Evolutionary conservation across 2,888 invertebrate species (phyloP).

Genomic region (Apamea epomidion): DNA sequence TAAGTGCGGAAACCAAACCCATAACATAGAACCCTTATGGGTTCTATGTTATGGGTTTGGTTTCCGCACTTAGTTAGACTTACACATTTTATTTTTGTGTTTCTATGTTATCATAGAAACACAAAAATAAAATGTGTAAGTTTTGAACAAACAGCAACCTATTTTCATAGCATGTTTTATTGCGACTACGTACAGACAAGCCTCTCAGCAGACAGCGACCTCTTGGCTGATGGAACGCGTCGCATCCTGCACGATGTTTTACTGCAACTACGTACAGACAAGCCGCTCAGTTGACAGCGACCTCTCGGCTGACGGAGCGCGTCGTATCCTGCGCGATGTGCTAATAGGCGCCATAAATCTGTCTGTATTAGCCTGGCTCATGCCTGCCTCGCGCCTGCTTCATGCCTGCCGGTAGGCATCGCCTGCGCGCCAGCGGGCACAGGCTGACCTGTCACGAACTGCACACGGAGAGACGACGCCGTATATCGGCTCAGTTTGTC

Average conservation of each 20-base stretch:
- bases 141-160: neutral
- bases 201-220: neutral
- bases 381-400: neutral
- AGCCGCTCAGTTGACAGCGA: neutral
- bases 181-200: neutral
- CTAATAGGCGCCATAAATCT: slow-evolving; percentile 37
- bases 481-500: neutral
- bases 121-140: neutral
- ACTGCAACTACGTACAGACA: too few relatives aligned
- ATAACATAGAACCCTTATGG: too few relatives aligned
- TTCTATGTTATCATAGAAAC: too few relatives aligned
- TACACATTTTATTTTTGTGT: too few relatives aligned
- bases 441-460: slow-evolving; percentile 5
- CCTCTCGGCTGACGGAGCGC: slow-evolving; percentile 10
- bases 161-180: neutral
- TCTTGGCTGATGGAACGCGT: slow-evolving; percentile 2
- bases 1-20: too few relatives aligned
- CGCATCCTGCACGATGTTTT: too few relatives aligned
- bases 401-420: slow-evolving; percentile 7
- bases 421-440: neutral
- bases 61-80: too few relatives aligned
- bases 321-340: neutral
- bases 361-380: neutral
- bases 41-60: too few relatives aligned
- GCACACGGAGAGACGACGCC: neutral